Percentiles rank a stretch among this genome's conserved stretches.
Conservation (phyloP, 2,888 invertebrate genomes). For the Hypomecis punctinalis region DNA sequence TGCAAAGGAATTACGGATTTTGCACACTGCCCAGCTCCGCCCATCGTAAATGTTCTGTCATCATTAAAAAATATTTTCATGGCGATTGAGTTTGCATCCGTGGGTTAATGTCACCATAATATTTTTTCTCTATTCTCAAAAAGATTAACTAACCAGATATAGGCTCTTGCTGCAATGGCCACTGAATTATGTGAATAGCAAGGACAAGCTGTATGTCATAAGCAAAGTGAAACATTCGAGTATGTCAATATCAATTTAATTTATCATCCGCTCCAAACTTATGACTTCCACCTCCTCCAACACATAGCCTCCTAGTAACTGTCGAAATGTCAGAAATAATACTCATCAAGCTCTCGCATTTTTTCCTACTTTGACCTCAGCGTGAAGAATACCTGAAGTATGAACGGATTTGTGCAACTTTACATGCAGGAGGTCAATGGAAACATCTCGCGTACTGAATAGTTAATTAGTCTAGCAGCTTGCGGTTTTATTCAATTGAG, state of each 20-base stretch:
- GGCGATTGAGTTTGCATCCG: too few species aligned
- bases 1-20: too few species aligned
- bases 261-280: constrained; percentile 28
- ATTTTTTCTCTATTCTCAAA: too few species aligned
- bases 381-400: constrained; percentile 42
- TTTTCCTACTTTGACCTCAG: constrained; percentile 52
- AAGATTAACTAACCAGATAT: too few species aligned
- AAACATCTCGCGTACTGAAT: constrained; percentile 8
- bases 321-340: constrained; percentile 67
- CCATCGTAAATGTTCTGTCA: too few species aligned
- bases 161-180: too few species aligned
- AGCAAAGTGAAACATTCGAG: too few species aligned
- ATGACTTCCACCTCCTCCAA: constrained; percentile 37
- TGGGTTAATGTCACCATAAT: too few species aligned
- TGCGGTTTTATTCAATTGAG: neutral
- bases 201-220: too few species aligned
- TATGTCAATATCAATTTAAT: neutral
- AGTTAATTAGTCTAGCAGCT: constrained; percentile 10
- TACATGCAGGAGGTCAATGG: constrained; percentile 21
- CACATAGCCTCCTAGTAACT: constrained; percentile 31
- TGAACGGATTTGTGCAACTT: constrained; percentile 13
- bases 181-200: too few species aligned
- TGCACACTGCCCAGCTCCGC: too few species aligned
- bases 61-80: too few species aligned
- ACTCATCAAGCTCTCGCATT: constrained; percentile 52